Conservation (phyloP, 2,888 invertebrate species). For the Noctua janthe region DNA sequence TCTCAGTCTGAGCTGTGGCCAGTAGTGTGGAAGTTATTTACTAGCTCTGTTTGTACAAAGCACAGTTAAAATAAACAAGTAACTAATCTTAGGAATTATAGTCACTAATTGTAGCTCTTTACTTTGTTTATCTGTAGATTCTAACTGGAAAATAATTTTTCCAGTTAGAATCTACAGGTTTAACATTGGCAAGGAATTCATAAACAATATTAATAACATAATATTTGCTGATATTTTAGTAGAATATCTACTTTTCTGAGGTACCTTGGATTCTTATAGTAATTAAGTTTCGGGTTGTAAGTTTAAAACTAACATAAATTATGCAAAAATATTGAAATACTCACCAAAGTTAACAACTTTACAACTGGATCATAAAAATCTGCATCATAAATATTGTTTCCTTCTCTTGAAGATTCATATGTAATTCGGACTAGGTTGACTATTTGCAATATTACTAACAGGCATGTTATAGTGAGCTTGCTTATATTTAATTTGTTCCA, state of each 20-base stretch:
- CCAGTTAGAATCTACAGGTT: too few relatives aligned
- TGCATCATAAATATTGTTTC: slow-evolving; percentile 89
- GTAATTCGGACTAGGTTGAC: slow-evolving; percentile 92
- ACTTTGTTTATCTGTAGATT: background rate
- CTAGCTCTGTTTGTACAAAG: slow-evolving; percentile 1
- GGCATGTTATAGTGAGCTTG: slow-evolving; percentile 91
- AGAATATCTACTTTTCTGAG: background rate
- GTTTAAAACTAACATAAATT: background rate
- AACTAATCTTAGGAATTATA: slow-evolving; percentile 3
- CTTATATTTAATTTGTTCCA: slow-evolving; percentile 93
- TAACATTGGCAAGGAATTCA: background rate
- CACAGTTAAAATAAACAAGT: slow-evolving; percentile 8
- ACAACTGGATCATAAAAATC: slow-evolving; percentile 83
- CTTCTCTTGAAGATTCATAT: slow-evolving; percentile 85
- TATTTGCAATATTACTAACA: slow-evolving; percentile 91
- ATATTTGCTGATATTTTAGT: background rate
- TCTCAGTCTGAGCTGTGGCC: background rate
- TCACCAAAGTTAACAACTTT: slow-evolving; percentile 95
- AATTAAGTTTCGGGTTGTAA: background rate
- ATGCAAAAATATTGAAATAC: slow-evolving; percentile 79
- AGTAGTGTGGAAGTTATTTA: background rate
- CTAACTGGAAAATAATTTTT: background rate
- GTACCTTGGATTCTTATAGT: background rate
- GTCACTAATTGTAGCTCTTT: background rate
- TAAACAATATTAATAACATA: background rate